Evolutionary conservation across 1,140 invertebrate genomes (phyloP), one percentile per base, ranked within the genome.

Genomic region (Goniozus legneri): DNA sequence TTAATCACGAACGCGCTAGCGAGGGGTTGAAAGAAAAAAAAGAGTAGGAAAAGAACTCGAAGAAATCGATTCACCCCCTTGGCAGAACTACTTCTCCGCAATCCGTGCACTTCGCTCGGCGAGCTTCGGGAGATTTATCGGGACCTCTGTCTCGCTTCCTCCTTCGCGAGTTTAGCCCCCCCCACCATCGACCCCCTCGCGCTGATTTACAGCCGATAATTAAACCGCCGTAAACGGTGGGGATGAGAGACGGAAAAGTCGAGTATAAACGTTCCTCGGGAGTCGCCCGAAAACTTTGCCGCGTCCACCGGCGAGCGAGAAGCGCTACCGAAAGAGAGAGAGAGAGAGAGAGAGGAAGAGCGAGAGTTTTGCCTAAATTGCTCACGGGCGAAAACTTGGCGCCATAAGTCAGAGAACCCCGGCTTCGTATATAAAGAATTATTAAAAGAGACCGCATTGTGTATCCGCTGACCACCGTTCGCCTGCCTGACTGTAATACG

Each of bases 101-200:
- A 48, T 49, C 43, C 50, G 49, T 34, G 50, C 48, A 40, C 44
- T 44, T 27, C 52, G 56, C 52, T 60, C 48, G 50, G 47, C 37
- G n/a, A n/a, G n/a, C n/a, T n/a, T n/a, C n/a, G n/a, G n/a, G 44
- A 69, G 64, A 71, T 71, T 73, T 73, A 73, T 69, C 54, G 63
- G 54, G 49, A 50, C 48, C 43, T 50, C 57, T 10, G 24, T 20
- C 36, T 16, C 27, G 22, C 24, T 35, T 36, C 41, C 43, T 19
- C 15, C 32, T n/a, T n/a, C n/a, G n/a, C n/a, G n/a, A n/a, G n/a
- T n/a, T n/a, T n/a, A n/a, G n/a, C n/a, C n/a, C n/a, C n/a, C n/a
- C n/a, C n/a, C n/a, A n/a, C n/a, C n/a, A n/a, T n/a, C n/a, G n/a
- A n/a, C n/a, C 45, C 41, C 21, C 20, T 52, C 44, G 44, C 49